A percentile compares a stretch with the other conserved stretches of the same genome.
Evolutionary conservation across 2,888 invertebrate species (phyloP).

Genomic region (Drosophila quinaria): DNA sequence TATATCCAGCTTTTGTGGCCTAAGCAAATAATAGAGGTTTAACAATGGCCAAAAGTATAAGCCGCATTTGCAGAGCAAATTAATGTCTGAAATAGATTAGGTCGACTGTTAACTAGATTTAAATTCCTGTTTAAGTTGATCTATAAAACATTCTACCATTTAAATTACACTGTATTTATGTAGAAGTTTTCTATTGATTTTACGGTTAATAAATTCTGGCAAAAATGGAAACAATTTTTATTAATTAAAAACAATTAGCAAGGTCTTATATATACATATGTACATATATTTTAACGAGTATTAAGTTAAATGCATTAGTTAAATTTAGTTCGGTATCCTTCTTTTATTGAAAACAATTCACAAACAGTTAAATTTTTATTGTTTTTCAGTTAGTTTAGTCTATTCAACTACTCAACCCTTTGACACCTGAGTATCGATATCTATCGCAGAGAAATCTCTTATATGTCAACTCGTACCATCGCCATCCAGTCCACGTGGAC

Average conservation of each 20-base stretch:
- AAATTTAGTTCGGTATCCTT: too few relatives aligned
- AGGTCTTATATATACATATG: too few relatives aligned
- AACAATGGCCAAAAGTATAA: neutral
- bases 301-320: too few relatives aligned
- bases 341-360: too few relatives aligned
- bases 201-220: too few relatives aligned
- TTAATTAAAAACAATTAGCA: too few relatives aligned
- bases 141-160: neutral
- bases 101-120: slow-evolving; percentile 1
- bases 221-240: too few relatives aligned
- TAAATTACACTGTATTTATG: neutral
- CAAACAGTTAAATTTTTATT: too few relatives aligned
- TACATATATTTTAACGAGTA: too few relatives aligned
- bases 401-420: too few relatives aligned
- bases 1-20: slow-evolving; percentile 15
- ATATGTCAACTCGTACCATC: slow-evolving; percentile 31
- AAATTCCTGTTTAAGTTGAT: neutral
- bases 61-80: neutral
- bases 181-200: too few relatives aligned
- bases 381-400: too few relatives aligned
- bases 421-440: slow-evolving; percentile 9
- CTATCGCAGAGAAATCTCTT: slow-evolving; percentile 9
- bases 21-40: slow-evolving; percentile 6
- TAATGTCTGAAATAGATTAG: neutral
- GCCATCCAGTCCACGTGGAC: slow-evolving; percentile 17